A percentile compares a stretch with the other conserved stretches of the same genome.
phyloP scores from a whole-genome alignment of 2,113 vertebrate species.

The Atrichornis clamosus region DNA sequence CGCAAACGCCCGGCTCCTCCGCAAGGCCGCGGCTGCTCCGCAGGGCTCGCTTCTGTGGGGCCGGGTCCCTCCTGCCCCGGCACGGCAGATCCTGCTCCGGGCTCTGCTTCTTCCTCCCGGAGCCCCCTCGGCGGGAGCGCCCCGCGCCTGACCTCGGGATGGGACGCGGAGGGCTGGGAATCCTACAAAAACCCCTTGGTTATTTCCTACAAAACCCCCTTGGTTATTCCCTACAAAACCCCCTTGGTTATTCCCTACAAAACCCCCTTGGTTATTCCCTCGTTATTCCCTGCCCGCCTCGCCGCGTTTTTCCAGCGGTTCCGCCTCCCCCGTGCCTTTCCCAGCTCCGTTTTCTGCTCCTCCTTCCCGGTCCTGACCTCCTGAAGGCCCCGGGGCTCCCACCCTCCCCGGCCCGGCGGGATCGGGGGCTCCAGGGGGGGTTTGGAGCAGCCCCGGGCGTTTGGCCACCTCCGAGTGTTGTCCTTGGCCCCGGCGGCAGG shows the following conservation, averaged over 20 bases:
- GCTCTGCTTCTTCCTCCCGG: background rate
- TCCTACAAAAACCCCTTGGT: background rate
- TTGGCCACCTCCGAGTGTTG: background rate
- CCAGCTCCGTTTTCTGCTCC: background rate
- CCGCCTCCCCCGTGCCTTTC: background rate
- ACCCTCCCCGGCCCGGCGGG: background rate
- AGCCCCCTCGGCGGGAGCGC: background rate
- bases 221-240: background rate
- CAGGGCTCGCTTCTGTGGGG: background rate
- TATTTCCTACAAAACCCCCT: background rate
- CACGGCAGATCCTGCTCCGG: background rate
- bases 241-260: background rate
- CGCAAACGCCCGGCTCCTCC: background rate
- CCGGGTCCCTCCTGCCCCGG: background rate
- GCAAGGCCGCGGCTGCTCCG: background rate
- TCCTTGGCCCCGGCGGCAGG: background rate
- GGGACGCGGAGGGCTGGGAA: background rate
- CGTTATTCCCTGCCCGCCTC: background rate
- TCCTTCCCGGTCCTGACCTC: background rate
- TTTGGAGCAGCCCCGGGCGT: background rate
- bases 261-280: background rate
- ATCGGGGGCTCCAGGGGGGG: background rate
- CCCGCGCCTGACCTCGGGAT: rapidly evolving
- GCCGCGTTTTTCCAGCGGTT: background rate
- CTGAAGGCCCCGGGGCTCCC: background rate